Percentiles rank a stretch among this genome's conserved stretches.
Conservation (phyloP, 2,113 vertebrate species). For the Syngnathoides biaculeatus region DNA sequence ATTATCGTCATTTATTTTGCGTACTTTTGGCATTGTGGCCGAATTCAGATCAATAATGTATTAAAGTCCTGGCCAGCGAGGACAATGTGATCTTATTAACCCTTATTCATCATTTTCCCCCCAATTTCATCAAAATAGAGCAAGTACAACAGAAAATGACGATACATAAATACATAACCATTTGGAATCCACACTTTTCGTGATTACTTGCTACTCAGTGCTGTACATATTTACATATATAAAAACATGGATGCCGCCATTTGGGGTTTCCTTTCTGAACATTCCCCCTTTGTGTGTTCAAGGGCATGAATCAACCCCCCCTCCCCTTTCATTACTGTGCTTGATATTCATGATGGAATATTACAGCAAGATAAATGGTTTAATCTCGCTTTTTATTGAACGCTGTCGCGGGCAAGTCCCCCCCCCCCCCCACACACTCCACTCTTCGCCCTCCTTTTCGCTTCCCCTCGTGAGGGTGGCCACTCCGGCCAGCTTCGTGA, state of each 20-base stretch:
- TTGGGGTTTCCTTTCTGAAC: conserved; percentile 3
- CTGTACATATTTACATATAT: too few relatives aligned
- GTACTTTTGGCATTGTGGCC: neutral
- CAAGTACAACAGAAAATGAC: neutral
- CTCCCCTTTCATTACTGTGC: conserved; percentile 56
- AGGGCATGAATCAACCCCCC: conserved; percentile 39
- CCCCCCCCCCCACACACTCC: too few relatives aligned
- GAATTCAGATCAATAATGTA: neutral
- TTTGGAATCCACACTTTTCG: neutral
- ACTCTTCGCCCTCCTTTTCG: too few relatives aligned
- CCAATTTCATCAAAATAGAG: neutral
- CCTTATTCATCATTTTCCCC: neutral
- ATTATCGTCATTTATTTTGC: neutral
- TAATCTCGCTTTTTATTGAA: conserved; percentile 64
- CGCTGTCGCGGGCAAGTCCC: conserved; percentile 40
- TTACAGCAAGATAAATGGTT: conserved; percentile 66
- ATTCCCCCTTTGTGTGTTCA: conserved; percentile 39
- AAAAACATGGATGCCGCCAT: neutral
- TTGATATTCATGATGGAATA: conserved; percentile 65
- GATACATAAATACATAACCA: neutral
- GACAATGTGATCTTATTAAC: neutral
- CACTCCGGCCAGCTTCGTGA: conserved; percentile 18
- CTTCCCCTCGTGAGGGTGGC: conserved; percentile 26
- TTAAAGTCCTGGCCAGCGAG: neutral
- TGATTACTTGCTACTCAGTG: neutral